These are phyloP conservation scores for Menidia menidia DNA, from an alignment of 2,797 vertebrate genomes.

Conservation along the genomic window DNA sequence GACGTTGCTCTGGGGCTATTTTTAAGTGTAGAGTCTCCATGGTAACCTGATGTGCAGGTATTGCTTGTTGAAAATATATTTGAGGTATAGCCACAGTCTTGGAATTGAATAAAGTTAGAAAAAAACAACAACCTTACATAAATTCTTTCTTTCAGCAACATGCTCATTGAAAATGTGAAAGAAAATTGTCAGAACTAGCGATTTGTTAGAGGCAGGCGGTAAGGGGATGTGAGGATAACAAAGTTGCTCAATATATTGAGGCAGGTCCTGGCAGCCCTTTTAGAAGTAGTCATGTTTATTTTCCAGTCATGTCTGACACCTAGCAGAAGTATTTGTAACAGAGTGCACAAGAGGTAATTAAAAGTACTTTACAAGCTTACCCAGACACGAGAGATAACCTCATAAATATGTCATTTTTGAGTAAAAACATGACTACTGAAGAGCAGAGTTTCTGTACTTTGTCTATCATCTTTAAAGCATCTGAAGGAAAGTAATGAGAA, in stretches of 20 bases:
- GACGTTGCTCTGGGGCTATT: slow-evolving; percentile 78
- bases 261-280: slow-evolving; percentile 37
- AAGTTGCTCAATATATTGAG: slow-evolving; percentile 56
- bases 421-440: slow-evolving; percentile 17
- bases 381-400: slow-evolving; percentile 22
- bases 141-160: slow-evolving; percentile 47
- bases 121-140: slow-evolving; percentile 58
- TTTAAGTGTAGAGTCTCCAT: slow-evolving; percentile 83
- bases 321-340: slow-evolving; percentile 42
- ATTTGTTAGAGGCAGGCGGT: slow-evolving; percentile 52
- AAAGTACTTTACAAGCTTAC: slow-evolving; percentile 34
- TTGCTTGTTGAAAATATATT: slow-evolving; percentile 74
- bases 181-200: slow-evolving; percentile 51
- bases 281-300: slow-evolving; percentile 49
- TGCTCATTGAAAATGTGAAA: slow-evolving; percentile 42
- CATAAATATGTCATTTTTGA: slow-evolving; percentile 22
- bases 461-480: slow-evolving; percentile 39
- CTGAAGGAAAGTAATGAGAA: neutral
- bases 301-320: slow-evolving; percentile 38
- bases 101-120: slow-evolving; percentile 66
- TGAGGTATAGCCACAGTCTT: slow-evolving; percentile 71
- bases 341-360: slow-evolving; percentile 32
- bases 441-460: slow-evolving; percentile 10
- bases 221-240: slow-evolving; percentile 43
- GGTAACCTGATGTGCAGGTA: slow-evolving; percentile 79